Evolutionary conservation across 2,113 vertebrate genomes (phyloP).

Genomic region (Elaphurus davidianus): DNA sequence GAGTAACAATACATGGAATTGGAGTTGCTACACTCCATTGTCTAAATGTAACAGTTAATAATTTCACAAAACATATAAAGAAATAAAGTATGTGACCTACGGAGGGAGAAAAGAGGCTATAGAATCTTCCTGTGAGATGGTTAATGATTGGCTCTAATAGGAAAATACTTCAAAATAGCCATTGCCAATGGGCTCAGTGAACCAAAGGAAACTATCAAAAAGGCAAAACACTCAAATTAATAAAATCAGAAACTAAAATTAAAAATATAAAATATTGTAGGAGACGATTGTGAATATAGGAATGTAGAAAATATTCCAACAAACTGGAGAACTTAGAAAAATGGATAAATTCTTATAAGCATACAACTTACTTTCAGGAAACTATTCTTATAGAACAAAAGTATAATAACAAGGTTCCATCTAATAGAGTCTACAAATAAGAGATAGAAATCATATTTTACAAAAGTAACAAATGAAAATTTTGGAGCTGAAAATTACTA

Average conservation of each 20-base stretch:
- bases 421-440: not conserved
- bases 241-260: not conserved
- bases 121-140: not conserved
- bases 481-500: not conserved
- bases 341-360: not conserved
- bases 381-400: not conserved
- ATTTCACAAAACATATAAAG: not conserved
- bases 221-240: not conserved
- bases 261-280: not conserved
- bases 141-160: not conserved
- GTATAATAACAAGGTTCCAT: too few relatives aligned
- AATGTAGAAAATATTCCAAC: not conserved
- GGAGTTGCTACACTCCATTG: not conserved
- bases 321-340: not conserved
- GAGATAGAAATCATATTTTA: not conserved
- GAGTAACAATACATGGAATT: not conserved
- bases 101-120: not conserved
- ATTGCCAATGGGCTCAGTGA: not conserved
- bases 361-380: not conserved
- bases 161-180: not conserved
- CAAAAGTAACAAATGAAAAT: not conserved
- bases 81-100: not conserved
- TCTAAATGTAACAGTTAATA: not conserved
- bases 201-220: not conserved
- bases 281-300: not conserved